Conservation (phyloP, 2,113 vertebrate genomes). For the Tragelaphus strepsiceros region DNA sequence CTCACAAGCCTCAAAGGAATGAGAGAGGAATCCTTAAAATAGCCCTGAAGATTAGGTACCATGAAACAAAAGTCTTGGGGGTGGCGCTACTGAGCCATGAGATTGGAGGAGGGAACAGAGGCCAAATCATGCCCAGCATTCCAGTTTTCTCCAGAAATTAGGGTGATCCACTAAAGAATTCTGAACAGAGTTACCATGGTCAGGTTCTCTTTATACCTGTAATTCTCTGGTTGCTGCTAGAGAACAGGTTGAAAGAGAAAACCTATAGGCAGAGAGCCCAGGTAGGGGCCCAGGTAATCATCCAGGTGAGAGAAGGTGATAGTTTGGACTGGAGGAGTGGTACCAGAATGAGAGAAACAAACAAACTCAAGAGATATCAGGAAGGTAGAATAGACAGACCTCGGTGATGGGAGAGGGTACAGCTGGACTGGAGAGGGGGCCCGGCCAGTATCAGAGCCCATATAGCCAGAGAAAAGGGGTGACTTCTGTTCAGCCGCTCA, state of each 20-base stretch:
- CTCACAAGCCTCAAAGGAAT: background rate
- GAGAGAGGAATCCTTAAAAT: background rate
- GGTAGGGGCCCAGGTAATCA: background rate
- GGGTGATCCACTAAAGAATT: background rate
- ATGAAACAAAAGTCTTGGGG: background rate
- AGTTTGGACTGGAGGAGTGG: background rate
- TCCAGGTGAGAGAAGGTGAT: background rate
- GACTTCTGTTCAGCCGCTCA: background rate
- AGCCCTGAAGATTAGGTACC: background rate
- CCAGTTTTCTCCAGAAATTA: background rate
- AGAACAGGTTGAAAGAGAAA: background rate
- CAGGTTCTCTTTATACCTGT: background rate
- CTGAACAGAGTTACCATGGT: background rate
- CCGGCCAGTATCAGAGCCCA: background rate
- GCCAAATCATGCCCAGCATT: background rate
- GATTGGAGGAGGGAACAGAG: background rate
- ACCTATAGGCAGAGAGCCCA: background rate
- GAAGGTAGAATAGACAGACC: background rate
- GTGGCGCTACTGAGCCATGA: background rate
- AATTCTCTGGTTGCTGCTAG: background rate
- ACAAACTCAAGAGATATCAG: background rate
- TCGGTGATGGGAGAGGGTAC: background rate
- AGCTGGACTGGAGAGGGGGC: background rate
- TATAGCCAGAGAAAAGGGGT: accelerated
- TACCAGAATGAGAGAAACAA: background rate